Conservation (phyloP, 1,140 invertebrate genomes). For the Oryzaephilus surinamensis region DNA sequence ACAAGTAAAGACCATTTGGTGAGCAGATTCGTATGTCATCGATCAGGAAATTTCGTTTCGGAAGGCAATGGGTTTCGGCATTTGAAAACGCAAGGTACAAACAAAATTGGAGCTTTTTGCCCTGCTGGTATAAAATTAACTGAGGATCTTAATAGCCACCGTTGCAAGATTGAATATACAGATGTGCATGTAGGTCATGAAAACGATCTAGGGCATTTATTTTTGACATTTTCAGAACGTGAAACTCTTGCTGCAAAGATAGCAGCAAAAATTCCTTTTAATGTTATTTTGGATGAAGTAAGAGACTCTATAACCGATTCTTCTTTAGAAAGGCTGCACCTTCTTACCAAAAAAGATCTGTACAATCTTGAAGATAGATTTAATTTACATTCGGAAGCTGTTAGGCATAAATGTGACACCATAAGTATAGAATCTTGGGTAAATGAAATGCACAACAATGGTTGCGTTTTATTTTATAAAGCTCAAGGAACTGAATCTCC, state of each 20-base stretch:
- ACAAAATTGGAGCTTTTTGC: slow-evolving; percentile 6
- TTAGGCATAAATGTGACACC: slow-evolving; percentile 12
- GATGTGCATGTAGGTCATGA: slow-evolving; percentile 7
- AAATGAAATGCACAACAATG: slow-evolving; percentile 7
- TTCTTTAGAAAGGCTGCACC: slow-evolving; percentile 10
- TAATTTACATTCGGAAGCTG: slow-evolving; percentile 4
- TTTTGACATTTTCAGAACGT: slow-evolving; percentile 4
- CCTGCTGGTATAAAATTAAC: slow-evolving; percentile 1
- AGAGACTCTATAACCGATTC: slow-evolving; percentile 2
- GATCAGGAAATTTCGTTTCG: not conserved
- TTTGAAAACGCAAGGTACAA: slow-evolving; percentile 5
- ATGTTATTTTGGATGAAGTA: slow-evolving; percentile 13
- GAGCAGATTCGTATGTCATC: not conserved
- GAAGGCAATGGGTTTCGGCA: not conserved
- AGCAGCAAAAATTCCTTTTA: slow-evolving; percentile 15
- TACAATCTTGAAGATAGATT: slow-evolving; percentile 10
- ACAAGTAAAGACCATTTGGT: not conserved
- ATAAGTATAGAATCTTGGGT: slow-evolving; percentile 10
- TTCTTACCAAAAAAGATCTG: slow-evolving; percentile 14
- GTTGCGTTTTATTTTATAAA: slow-evolving; percentile 13
- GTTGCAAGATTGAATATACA: not conserved
- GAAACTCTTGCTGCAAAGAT: slow-evolving; percentile 14
- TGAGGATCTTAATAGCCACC: not conserved
- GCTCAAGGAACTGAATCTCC: slow-evolving; percentile 1
- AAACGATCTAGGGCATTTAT: slow-evolving; percentile 4